Evolutionary conservation across 2,113 vertebrate genomes (phyloP), one percentile per base, ranked within the genome.

Genomic region (Tor tambroides): DNA sequence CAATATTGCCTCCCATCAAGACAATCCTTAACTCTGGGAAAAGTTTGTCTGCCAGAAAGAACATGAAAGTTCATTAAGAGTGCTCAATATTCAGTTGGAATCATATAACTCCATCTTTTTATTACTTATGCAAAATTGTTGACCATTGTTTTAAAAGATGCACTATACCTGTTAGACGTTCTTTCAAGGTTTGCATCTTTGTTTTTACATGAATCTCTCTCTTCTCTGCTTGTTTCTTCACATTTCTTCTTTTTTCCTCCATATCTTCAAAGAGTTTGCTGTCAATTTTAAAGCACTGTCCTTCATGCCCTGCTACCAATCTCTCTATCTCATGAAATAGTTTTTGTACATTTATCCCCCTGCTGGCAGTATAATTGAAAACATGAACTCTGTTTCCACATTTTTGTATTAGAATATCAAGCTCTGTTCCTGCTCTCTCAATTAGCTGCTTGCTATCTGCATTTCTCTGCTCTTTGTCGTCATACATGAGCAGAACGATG

Each of bases 401-500:
- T 17, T 59, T 75, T 5, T 59, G n/a, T 56, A 76, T 38, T 5
- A 59, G 1, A 2, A 5, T 56, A 5, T 43, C 0, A 35, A 74
- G 32, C 12, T 26, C 21, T n/a, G n/a, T 14, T 0, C 69, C 43
- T 35, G 46, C 74, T 38, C 30, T 74, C 38, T 74, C 11, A 49
- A 75, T 54, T 23, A 59, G 9, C 49, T 76, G 46, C 10, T 1
- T 17, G 15, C 7, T 26, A n/a, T 30, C 28, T 51, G 51, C 35
- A 41, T 75, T 0, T n/a, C 1, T 75, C 23, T 61, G 30, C 0
- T 9, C 12, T 67, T 17, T 41, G 30, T 21, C 43, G 21, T 10
- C 7, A 32, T 51, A 71, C n/a, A 72, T 84, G 32, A 74, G 56
- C 9, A 84, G 65, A 21, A 84, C 11, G 4, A 84, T 72, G 65